Evolutionary conservation across 1,140 invertebrate genomes (phyloP).

Genomic region (Bombus balteatus): DNA sequence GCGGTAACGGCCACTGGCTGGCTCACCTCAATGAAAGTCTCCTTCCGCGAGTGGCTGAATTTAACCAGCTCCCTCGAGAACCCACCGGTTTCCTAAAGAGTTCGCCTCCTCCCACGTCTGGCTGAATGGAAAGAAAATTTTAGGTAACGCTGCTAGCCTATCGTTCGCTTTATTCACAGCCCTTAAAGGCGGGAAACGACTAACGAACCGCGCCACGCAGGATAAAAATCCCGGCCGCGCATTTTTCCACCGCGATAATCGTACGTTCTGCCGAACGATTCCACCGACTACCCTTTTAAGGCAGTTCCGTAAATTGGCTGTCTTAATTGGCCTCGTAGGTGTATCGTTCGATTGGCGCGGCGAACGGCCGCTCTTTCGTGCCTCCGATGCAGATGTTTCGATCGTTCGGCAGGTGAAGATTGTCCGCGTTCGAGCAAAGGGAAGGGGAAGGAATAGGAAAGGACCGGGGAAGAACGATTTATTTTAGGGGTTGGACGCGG

Average conservation of each 20-base stretch:
- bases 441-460: too few species aligned
- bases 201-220: constrained; percentile 25
- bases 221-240: background rate
- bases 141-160: background rate
- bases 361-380: background rate
- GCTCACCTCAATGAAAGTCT: constrained; percentile 66
- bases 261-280: constrained; percentile 14
- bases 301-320: constrained; percentile 25
- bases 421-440: background rate
- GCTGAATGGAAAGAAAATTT: constrained; percentile 1
- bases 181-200: background rate
- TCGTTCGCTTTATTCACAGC: background rate
- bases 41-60: constrained; percentile 63
- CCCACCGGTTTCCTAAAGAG: background rate
- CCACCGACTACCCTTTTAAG: constrained; percentile 32
- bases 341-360: background rate
- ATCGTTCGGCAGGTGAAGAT: constrained; percentile 24
- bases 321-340: constrained; percentile 34
- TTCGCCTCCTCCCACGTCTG: background rate
- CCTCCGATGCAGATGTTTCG: constrained; percentile 15
- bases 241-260: constrained; percentile 22
- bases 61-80: constrained; percentile 52
- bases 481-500: background rate
- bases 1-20: constrained; percentile 56
- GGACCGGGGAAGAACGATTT: background rate